phyloP scores from a whole-genome alignment of 2,113 vertebrate species.

The Eretmochelys imbricata region DNA sequence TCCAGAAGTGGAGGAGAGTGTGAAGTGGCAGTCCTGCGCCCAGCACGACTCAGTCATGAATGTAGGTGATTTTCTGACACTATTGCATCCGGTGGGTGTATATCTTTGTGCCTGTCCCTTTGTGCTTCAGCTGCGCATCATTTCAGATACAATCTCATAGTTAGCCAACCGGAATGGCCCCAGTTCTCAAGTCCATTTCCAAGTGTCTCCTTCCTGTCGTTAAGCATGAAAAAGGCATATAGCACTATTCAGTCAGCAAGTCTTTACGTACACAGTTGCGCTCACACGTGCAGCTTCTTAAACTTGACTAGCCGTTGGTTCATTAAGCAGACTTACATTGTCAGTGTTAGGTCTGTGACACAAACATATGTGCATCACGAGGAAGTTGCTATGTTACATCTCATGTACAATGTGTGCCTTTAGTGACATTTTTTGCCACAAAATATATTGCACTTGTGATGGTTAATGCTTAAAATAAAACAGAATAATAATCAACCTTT shows the following conservation, averaged over 20 bases:
- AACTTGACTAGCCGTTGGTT: conserved; percentile 43
- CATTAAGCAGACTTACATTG: conserved; percentile 55
- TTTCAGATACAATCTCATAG: not conserved
- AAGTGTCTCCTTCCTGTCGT: rapidly evolving
- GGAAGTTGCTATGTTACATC: conserved; percentile 44
- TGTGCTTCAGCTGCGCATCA: not conserved
- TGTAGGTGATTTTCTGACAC: not conserved
- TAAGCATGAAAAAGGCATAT: not conserved
- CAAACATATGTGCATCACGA: conserved; percentile 29
- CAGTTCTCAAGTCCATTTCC: not conserved
- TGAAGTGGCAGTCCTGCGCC: not conserved
- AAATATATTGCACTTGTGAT: conserved; percentile 49
- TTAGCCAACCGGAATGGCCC: not conserved
- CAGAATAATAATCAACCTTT: conserved; percentile 72
- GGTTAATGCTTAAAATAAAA: conserved; percentile 71
- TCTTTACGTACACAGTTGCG: not conserved
- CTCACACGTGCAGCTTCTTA: conserved; percentile 21
- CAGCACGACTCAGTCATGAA: not conserved
- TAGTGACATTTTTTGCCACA: conserved; percentile 55
- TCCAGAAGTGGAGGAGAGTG: not conserved
- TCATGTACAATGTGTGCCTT: conserved; percentile 39
- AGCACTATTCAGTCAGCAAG: not conserved
- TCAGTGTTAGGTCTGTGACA: conserved; percentile 30
- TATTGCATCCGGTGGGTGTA: not conserved
- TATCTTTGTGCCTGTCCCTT: not conserved